Base-by-base conservation (phyloP, 1,140 invertebrate genomes). In the Drosophila kikkawai region DNA sequence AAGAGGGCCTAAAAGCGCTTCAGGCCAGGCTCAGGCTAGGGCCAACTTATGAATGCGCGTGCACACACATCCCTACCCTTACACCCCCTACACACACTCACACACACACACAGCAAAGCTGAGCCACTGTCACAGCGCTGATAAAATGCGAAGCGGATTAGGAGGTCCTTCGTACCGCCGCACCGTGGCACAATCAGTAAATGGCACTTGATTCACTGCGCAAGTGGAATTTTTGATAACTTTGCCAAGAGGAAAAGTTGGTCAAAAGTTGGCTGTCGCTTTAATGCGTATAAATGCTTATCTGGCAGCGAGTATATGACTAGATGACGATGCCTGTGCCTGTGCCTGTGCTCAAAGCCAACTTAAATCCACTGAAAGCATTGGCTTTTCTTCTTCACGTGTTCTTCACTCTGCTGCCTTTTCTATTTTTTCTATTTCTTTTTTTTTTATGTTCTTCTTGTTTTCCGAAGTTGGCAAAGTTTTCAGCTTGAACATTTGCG, bases 211-310 rank as follows among this genome's bases (percentile, higher is more conserved):
- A 90, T 90, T 91, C 82, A 91, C 82, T 88, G 81, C 81, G 85
- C 86, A 90, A 90, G 86, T 90, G 85, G 85, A 90, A 90, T 90
- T 90, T 90, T 90, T 90, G 85, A 90, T 90, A 90, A 90, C 85
- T 90, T 90, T 90, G 65, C 48, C 85, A 44, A 73, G 71, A 64
- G 64, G 51, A 80, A 87, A 87, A 90, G 66, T 90, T 90, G 85
- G 85, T 79, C 85, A 90, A 85, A 87, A 84, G 78, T 87, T 79
- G 80, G 73, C 74, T 79, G 82, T 79, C 81, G 85, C 85, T 90
- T 88, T 90, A 85, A 90, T 84, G 81, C 85, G 81, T 90, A 88
- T 88, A 84, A 88, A 88, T 88, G 80, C 85, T 84, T 68, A 75
- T 79, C 76, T 71, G 55, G 67, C 44, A 79, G 75, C 69, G 45